Conservation (phyloP, 2,797 vertebrate genomes). For the Ceyx erithaca region DNA sequence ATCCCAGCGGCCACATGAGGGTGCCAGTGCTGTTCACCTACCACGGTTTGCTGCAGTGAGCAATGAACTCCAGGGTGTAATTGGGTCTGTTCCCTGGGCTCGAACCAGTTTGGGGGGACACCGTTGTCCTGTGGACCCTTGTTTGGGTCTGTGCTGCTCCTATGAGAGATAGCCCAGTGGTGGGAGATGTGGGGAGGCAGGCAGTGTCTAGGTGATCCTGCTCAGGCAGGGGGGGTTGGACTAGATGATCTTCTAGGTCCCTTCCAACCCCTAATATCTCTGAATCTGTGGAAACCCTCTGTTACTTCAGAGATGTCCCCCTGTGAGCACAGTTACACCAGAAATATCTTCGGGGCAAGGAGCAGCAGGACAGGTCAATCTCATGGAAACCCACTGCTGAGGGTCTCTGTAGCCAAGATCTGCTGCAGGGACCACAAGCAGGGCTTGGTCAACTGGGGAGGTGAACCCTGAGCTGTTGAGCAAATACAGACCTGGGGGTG, state of each 20-base stretch:
- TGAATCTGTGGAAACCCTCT: neutral
- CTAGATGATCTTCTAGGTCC: no score
- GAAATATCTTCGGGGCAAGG: neutral
- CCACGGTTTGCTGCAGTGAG: neutral
- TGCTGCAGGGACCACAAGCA: neutral
- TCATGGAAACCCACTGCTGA: fast-evolving
- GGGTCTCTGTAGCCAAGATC: neutral
- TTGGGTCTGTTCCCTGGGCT: neutral
- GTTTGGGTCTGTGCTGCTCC: neutral
- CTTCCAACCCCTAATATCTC: no score
- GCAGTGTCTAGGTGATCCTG: no score
- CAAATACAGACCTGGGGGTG: fast-evolving
- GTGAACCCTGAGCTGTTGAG: neutral
- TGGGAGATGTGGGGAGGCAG: neutral
- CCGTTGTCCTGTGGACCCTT: fast-evolving
- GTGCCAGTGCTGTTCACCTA: constrained; percentile 53
- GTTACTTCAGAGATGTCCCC: neutral
- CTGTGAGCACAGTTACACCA: neutral
- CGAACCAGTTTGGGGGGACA: neutral
- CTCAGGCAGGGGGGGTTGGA: no score
- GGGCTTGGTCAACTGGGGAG: neutral
- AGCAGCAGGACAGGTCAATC: neutral
- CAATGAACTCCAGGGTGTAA: neutral
- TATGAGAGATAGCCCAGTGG: fast-evolving
- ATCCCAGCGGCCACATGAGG: constrained; percentile 42